Percentiles rank a stretch among this genome's conserved stretches.
These are phyloP conservation scores for Spea multiplicata DNA, from an alignment of 2,113 vertebrate genomes.

Conservation along the genomic window DNA sequence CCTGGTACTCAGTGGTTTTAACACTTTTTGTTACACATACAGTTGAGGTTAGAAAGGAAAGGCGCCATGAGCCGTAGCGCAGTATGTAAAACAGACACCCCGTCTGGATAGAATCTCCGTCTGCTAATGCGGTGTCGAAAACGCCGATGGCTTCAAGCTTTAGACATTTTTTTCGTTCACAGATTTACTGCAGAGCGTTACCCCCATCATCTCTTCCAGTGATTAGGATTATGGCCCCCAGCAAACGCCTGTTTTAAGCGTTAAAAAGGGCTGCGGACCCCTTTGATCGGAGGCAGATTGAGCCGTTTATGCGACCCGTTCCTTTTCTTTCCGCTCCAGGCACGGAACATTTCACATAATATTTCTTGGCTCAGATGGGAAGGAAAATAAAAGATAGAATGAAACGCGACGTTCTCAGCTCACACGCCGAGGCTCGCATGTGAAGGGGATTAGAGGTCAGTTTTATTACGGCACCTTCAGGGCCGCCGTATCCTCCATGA, in stretches of 20 bases:
- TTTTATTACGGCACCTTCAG: no score
- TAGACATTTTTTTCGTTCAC: background rate
- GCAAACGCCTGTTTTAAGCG: background rate
- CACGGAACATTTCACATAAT: background rate
- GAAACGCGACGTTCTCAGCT: background rate
- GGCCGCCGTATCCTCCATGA: no score
- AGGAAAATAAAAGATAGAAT: background rate
- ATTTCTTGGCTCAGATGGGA: background rate
- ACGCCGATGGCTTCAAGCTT: background rate
- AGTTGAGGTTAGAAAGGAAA: no score
- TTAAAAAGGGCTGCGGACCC: background rate
- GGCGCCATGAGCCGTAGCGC: no score
- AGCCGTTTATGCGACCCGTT: background rate
- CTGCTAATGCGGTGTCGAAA: background rate
- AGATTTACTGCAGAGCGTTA: slow-evolving; percentile 1
- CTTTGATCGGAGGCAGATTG: slow-evolving; percentile 4
- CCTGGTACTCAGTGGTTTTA: no score
- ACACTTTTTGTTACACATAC: no score
- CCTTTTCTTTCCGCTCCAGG: background rate
- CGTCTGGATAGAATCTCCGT: background rate
- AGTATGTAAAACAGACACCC: no score
- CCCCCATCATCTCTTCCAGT: slow-evolving; percentile 16
- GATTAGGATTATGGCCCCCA: background rate
- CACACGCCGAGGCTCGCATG: no score
- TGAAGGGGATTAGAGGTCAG: no score